Evolutionary conservation across 2,113 vertebrate genomes (phyloP), one percentile per base, ranked within the genome.

Genomic region (Ramphastos sulfuratus): DNA sequence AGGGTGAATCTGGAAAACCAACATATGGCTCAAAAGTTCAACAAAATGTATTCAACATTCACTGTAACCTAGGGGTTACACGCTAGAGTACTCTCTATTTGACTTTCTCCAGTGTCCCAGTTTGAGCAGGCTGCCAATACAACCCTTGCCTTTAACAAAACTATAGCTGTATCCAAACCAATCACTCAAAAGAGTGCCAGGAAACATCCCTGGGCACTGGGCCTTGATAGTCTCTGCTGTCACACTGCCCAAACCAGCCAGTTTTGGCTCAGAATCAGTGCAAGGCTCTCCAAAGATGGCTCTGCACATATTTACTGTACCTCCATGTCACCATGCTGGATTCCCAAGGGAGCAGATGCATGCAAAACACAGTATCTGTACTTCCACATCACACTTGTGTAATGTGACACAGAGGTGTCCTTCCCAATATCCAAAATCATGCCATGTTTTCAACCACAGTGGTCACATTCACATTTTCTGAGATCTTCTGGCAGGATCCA

Each of bases 201-300:
- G 23, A n/a, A 88, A 60, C 5, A 39, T 16, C 35, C 25, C 16
- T 11, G 24, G 46, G 30, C 30, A n/a, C 6, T 6, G 13, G 25
- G 58, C 56, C 18, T 27, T 18, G 20, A 28, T 9, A 12, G 20
- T n/a, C 72, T 83, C 63, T 69, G 16, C n/a, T 65, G 44, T 30
- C 39, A 61, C 44, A 18, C 6, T 30, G 50, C 11, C 25, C 3
- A 0, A 69, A 54, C 30, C 0, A 4, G 31, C 33, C 1, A 52
- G 7, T 46, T 75, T 58, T 64, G 48, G 28, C 59, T 61, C 28
- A 60, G 48, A 54, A 67, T 6, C 8, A 27, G 2, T 17, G 28
- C 25, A 76, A 73, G 25, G 6, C 20, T 63, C 12, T 46, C 20
- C 50, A 79, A 39, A 86, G 39, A 54, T 30, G 3, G 10, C 7